These are phyloP conservation scores for Capreolus pygargus DNA, from an alignment of 2,113 vertebrate species.

Conservation along the genomic window DNA sequence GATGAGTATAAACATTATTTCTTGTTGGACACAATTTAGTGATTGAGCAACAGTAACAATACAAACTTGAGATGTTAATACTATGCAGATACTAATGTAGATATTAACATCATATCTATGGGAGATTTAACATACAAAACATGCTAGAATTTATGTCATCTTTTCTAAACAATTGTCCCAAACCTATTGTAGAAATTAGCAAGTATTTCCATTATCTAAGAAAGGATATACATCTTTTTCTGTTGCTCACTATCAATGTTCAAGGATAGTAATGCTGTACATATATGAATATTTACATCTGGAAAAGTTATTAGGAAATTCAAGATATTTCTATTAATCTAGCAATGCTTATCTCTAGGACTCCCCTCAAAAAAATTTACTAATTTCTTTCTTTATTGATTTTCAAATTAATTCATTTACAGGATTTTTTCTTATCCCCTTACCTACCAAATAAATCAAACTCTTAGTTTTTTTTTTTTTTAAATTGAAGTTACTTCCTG, in stretches of 20 bases:
- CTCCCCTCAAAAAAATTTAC: background rate
- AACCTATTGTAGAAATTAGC: background rate
- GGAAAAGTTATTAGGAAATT: background rate
- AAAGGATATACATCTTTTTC: background rate
- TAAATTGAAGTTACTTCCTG: background rate
- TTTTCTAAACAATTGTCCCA: background rate
- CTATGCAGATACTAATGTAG: background rate
- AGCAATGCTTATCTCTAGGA: background rate
- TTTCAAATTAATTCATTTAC: conserved; percentile 7
- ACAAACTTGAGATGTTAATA: background rate
- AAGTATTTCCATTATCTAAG: background rate
- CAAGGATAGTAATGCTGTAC: background rate
- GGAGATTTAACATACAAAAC: background rate
- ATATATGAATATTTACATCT: background rate
- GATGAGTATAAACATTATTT: background rate
- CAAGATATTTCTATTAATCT: background rate
- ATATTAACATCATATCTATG: background rate
- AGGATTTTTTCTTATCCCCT: background rate
- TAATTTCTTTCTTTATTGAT: background rate
- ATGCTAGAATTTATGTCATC: background rate
- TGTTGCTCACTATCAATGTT: background rate
- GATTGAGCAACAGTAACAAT: background rate
- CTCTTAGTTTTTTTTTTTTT: background rate
- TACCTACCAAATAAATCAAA: background rate
- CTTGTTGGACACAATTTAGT: background rate